Conservation (phyloP, 2,113 vertebrate genomes). For the Chitala chitala region DNA sequence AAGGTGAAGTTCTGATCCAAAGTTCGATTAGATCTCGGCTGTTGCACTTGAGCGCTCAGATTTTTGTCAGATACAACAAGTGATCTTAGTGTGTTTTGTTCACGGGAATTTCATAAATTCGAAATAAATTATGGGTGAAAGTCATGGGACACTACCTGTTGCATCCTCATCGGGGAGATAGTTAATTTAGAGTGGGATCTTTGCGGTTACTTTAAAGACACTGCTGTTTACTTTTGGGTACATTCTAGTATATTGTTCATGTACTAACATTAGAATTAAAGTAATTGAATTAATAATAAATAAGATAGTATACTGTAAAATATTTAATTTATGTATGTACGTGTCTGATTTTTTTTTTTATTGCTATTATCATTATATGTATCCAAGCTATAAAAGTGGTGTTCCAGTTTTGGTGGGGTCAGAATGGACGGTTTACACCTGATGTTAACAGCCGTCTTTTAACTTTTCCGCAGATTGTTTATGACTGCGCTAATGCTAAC, state of each 20-base stretch:
- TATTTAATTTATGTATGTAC: no score
- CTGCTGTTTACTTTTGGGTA: not conserved
- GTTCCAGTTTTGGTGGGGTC: not conserved
- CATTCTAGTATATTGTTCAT: not conserved
- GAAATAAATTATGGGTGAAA: not conserved
- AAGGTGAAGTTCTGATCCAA: not conserved
- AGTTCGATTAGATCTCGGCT: not conserved
- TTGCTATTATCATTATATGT: no score
- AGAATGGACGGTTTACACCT: not conserved
- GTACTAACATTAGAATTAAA: not conserved
- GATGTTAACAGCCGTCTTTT: not conserved
- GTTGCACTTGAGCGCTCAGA: not conserved
- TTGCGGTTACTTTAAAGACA: not conserved
- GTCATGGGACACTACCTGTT: slow-evolving; percentile 9
- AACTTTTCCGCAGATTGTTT: not conserved
- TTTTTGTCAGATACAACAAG: not conserved
- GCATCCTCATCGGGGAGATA: not conserved
- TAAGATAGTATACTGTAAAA: no score
- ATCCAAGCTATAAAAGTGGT: no score
- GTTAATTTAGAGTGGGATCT: not conserved
- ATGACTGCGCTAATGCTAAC: not conserved
- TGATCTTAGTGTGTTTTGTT: not conserved
- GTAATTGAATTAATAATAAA: not conserved
- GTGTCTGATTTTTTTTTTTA: no score
- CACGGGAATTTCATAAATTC: not conserved